phyloP scores from a whole-genome alignment of 2,113 vertebrate genomes.

The Eudyptes chrysolophus region DNA sequence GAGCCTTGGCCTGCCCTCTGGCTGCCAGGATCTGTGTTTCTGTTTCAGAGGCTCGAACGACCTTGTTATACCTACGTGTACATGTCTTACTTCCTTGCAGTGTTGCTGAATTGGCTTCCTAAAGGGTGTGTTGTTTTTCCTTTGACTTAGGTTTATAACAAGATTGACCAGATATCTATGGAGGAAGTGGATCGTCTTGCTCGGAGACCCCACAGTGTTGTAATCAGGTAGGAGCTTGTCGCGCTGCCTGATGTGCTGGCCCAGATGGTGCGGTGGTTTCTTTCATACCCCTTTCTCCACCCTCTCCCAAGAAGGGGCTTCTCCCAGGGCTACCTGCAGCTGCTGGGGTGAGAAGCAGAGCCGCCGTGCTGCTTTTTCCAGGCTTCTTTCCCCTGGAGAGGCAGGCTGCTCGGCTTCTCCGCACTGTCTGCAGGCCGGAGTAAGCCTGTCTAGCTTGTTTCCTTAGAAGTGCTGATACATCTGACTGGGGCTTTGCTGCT shows the following conservation, averaged over 20 bases:
- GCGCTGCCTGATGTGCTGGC: fast-evolving
- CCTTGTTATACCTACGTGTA: not conserved
- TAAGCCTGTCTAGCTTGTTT: not conserved
- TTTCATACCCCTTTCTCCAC: not conserved
- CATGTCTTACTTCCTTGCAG: not conserved
- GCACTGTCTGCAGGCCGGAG: not conserved
- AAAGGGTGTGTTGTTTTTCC: not conserved
- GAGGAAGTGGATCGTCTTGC: slow-evolving; percentile 96
- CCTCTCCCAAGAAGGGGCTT: not conserved
- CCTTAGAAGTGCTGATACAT: not conserved
- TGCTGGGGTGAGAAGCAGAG: not conserved
- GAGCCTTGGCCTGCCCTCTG: not conserved
- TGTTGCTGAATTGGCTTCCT: not conserved
- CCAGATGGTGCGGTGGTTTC: not conserved
- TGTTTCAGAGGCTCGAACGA: not conserved
- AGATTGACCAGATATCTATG: slow-evolving; percentile 98
- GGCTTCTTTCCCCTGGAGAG: not conserved
- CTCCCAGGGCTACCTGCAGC: not conserved
- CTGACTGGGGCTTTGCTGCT: not conserved
- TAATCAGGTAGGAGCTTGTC: slow-evolving; percentile 86
- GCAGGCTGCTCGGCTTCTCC: not conserved
- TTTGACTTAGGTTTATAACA: slow-evolving; percentile 92
- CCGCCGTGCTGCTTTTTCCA: not conserved
- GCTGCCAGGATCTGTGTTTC: not conserved
- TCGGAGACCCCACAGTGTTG: slow-evolving; percentile 87